phyloP scores from a whole-genome alignment of 2,113 vertebrate species.

The Eulacestoma nigropectus region DNA sequence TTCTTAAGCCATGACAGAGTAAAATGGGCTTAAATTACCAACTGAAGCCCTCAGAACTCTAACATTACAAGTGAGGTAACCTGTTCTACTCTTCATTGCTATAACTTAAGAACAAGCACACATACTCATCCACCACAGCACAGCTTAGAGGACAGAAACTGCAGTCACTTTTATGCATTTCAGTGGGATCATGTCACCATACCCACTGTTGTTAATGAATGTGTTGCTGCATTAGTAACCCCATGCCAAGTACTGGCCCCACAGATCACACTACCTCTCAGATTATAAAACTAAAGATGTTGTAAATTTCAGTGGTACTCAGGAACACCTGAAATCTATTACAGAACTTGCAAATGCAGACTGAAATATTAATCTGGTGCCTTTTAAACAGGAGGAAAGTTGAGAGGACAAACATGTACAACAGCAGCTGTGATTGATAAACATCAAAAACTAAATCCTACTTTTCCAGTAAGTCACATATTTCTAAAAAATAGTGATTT shows the following conservation, averaged over 20 bases:
- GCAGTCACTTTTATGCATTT: neutral
- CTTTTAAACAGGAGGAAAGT: neutral
- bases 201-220: neutral
- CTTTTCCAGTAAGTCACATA: neutral
- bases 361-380: neutral
- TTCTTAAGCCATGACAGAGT: neutral
- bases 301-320: neutral
- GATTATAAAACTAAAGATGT: neutral
- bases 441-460: neutral
- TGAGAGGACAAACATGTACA: neutral
- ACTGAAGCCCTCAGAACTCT: neutral
- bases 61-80: neutral
- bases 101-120: neutral
- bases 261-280: neutral
- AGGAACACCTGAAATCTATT: neutral
- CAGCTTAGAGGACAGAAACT: neutral
- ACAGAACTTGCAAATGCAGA: neutral
- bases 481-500: neutral
- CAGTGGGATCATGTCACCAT: neutral
- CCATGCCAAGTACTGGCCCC: rapidly evolving
- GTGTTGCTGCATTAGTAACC: neutral
- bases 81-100: neutral
- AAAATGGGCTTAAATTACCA: neutral
- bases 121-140: neutral
- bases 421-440: neutral